Percentiles rank a stretch among this genome's conserved stretches.
Conservation (phyloP, 2,113 vertebrate species). For the Gallinago undulata region DNA sequence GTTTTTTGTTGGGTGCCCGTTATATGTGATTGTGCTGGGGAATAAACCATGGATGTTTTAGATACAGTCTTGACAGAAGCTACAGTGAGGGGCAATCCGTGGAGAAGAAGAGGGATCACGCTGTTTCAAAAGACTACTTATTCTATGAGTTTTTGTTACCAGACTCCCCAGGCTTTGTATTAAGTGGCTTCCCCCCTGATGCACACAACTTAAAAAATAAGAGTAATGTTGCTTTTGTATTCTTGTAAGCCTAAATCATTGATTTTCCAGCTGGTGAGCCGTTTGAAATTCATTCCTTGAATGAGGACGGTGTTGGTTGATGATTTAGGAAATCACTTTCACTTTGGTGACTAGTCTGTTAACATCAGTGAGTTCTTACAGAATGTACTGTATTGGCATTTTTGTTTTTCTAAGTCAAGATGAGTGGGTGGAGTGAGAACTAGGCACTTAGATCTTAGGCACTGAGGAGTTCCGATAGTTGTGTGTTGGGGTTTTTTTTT, state of each 20-base stretch:
- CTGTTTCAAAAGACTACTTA: not conserved
- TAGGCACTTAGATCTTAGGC: not conserved
- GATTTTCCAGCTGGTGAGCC: not conserved
- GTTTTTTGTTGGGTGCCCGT: not conserved
- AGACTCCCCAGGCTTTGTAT: not conserved
- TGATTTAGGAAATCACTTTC: not conserved
- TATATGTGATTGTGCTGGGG: not conserved
- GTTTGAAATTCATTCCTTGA: not conserved
- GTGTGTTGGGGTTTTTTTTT: not conserved
- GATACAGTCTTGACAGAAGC: not conserved
- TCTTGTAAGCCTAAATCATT: not conserved
- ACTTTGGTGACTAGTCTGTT: not conserved
- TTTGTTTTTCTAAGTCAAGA: slow-evolving; percentile 7
- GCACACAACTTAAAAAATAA: no score
- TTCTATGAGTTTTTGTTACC: not conserved
- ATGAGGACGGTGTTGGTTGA: not conserved
- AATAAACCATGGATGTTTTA: not conserved
- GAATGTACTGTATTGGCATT: not conserved
- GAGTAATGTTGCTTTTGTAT: not conserved
- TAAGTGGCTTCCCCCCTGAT: not conserved
- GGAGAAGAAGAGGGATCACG: not conserved
- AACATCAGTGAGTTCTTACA: not conserved
- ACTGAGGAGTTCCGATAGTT: not conserved
- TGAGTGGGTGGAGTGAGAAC: slow-evolving; percentile 10
- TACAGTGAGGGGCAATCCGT: not conserved